These are phyloP conservation scores for Pseudomyrmex flavicornis DNA, from an alignment of 1,140 invertebrate species.

Conservation along the genomic window DNA sequence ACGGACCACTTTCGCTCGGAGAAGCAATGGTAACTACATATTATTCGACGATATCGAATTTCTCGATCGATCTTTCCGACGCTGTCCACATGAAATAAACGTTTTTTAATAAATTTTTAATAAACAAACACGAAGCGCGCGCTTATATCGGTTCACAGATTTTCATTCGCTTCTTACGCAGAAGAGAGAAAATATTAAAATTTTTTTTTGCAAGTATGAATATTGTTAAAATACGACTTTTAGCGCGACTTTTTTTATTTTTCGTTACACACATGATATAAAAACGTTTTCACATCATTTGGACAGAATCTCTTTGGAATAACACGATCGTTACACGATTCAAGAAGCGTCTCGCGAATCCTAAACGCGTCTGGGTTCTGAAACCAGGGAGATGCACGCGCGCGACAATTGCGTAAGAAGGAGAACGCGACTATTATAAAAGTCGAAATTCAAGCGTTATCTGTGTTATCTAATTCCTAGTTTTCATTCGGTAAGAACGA, in stretches of 20 bases:
- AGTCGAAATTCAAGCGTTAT: conserved; percentile 33
- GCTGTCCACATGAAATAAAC: conserved; percentile 36
- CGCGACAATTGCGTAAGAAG: neutral
- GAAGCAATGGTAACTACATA: conserved; percentile 32
- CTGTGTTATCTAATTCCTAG: conserved; percentile 40
- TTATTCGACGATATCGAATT: neutral
- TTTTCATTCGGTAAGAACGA: conserved; percentile 30
- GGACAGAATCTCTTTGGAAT: conserved; percentile 5
- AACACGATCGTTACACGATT: conserved; percentile 5
- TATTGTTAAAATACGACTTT: neutral
- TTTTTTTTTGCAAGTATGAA: neutral
- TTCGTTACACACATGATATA: neutral
- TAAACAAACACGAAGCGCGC: neutral
- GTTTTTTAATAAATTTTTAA: neutral
- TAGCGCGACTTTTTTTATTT: neutral
- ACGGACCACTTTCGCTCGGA: conserved; percentile 27
- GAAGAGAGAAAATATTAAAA: neutral
- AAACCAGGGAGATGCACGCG: conserved; percentile 5
- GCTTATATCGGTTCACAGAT: neutral
- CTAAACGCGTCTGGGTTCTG: neutral
- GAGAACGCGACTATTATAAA: neutral
- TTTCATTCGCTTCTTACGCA: neutral
- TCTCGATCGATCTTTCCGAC: neutral
- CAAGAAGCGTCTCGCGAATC: neutral
- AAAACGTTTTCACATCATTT: conserved; percentile 23